phyloP scores from a whole-genome alignment of 1,140 invertebrate species.

The Cherax destructor region DNA sequence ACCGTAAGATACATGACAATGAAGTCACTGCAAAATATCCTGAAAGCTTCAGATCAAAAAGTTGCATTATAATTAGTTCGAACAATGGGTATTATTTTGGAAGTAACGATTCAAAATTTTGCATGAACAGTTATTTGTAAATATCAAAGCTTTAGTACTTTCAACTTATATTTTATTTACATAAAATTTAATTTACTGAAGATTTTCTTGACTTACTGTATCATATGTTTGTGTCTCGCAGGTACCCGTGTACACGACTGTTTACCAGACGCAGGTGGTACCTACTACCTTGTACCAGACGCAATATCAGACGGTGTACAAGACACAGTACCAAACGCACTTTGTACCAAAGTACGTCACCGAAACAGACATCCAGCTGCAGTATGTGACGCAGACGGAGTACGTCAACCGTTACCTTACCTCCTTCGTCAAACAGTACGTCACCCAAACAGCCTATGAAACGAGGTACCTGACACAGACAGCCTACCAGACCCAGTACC shows the following conservation, averaged over 20 bases:
- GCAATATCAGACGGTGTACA: background rate
- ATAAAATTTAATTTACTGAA: background rate
- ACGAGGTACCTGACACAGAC: conserved; percentile 20
- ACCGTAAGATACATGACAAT: background rate
- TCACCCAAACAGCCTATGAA: background rate
- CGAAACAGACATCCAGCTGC: conserved; percentile 6
- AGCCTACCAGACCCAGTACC: conserved; percentile 15
- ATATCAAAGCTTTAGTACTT: too few species aligned
- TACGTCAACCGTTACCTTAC: background rate
- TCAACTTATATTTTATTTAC: too few species aligned
- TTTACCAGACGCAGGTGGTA: conserved; percentile 15
- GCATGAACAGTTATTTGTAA: too few species aligned
- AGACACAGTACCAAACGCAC: background rate
- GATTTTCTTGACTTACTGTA: background rate
- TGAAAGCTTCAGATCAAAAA: too few species aligned
- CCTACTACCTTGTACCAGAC: conserved; percentile 42
- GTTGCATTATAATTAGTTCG: too few species aligned
- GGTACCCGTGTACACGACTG: conserved; percentile 35
- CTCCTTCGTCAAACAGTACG: background rate
- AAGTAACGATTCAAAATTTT: too few species aligned
- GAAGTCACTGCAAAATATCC: too few species aligned
- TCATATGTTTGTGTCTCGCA: background rate
- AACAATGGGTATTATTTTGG: too few species aligned
- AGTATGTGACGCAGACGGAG: conserved; percentile 16
- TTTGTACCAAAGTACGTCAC: conserved; percentile 37